phyloP scores from a whole-genome alignment of 2,888 invertebrate species.

The Cabera pusaria region DNA sequence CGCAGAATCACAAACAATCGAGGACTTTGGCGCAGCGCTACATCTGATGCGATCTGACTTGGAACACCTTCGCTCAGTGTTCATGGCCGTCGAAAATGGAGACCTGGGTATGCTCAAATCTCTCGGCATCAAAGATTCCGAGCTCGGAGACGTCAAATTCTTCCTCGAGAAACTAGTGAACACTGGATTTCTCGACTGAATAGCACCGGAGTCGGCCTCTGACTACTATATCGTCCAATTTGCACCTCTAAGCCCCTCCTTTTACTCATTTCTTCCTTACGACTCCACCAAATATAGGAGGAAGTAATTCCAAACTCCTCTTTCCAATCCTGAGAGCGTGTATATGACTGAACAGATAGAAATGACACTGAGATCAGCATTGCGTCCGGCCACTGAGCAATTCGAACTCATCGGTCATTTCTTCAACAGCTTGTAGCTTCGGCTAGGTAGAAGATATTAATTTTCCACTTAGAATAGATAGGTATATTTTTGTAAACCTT shows the following conservation, averaged over 20 bases:
- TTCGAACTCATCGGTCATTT: constrained; percentile 45
- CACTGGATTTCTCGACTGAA: constrained; percentile 97
- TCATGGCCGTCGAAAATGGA: constrained; percentile 97
- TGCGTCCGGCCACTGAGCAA: constrained; percentile 75
- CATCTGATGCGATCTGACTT: constrained; percentile 94
- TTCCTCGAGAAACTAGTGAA: constrained; percentile 97
- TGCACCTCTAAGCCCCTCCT: constrained; percentile 88
- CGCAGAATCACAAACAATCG: constrained; percentile 96
- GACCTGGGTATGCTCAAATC: constrained; percentile 97
- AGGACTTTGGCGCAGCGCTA: constrained; percentile 95
- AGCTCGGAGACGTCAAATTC: constrained; percentile 97
- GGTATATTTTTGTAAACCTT: constrained; percentile 68
- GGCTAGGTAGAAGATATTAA: constrained; percentile 42
- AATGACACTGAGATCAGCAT: constrained; percentile 41
- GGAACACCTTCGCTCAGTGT: constrained; percentile 96
- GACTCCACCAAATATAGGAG: constrained; percentile 78
- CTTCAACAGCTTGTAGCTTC: constrained; percentile 27
- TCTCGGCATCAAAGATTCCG: constrained; percentile 97
- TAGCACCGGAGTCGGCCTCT: constrained; percentile 89
- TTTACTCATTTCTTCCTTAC: constrained; percentile 87
- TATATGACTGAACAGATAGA: constrained; percentile 38
- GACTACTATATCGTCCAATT: constrained; percentile 86
- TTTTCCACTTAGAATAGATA: constrained; percentile 44
- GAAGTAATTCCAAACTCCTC: constrained; percentile 48
- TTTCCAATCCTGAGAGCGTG: constrained; percentile 53